Percentiles rank a stretch among this genome's conserved stretches.
phyloP scores from a whole-genome alignment of 2,797 vertebrate species.

The Sciaenops ocellatus region DNA sequence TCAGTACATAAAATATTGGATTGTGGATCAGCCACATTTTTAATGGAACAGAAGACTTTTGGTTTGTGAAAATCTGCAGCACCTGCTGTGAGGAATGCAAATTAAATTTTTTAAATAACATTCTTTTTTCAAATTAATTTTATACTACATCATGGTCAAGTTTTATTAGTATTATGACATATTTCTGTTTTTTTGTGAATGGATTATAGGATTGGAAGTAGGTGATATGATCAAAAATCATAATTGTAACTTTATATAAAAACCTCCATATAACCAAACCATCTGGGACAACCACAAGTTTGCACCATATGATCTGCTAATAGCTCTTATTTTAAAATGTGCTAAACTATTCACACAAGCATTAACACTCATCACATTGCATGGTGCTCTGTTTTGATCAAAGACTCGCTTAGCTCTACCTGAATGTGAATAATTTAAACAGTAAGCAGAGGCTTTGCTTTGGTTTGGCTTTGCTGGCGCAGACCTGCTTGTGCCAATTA shows the following conservation, averaged over 20 bases:
- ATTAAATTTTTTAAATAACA: not conserved
- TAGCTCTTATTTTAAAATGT: not conserved
- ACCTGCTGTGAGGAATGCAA: too few species aligned
- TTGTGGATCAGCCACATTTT: not conserved
- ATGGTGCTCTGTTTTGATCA: not conserved
- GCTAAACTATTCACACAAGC: not conserved
- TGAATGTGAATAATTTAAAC: not conserved
- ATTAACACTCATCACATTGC: not conserved
- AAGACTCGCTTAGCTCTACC: not conserved
- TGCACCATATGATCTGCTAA: not conserved
- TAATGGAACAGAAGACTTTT: not conserved
- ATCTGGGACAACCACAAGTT: not conserved
- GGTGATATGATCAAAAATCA: not conserved
- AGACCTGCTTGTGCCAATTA: slow-evolving; percentile 16
- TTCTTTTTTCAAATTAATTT: not conserved
- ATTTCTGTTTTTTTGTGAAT: not conserved
- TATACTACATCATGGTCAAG: not conserved
- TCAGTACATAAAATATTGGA: not conserved
- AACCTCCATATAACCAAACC: not conserved
- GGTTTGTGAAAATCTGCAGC: too few species aligned
- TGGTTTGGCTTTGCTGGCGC: slow-evolving; percentile 47
- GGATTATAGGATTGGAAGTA: not conserved
- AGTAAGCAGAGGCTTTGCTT: not conserved
- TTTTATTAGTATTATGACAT: not conserved
- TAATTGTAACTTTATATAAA: not conserved